Conservation (phyloP, 1,140 invertebrate genomes). For the Panagrolaimus sp. region DNA sequence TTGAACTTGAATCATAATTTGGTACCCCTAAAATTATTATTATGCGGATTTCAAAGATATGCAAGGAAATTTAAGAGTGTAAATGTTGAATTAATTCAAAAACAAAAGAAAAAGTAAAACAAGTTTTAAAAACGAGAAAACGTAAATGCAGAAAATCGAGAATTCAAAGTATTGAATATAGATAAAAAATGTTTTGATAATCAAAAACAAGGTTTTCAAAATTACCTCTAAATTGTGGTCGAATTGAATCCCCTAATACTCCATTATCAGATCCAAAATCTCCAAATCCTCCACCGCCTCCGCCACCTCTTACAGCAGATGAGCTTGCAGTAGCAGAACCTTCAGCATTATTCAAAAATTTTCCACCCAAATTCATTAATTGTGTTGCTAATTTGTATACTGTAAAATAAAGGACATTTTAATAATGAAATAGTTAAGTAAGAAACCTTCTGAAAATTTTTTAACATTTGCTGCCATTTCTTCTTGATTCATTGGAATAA, state of each 20-base stretch:
- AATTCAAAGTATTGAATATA: no score
- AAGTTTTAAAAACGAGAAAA: no score
- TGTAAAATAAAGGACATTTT: slow-evolving; percentile 12
- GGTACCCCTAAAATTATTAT: no score
- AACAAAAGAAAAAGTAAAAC: no score
- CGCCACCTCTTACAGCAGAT: background rate
- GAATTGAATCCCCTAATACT: slow-evolving; percentile 21
- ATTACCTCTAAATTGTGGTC: slow-evolving; percentile 16
- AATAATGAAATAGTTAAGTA: slow-evolving; percentile 6
- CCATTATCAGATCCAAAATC: slow-evolving; percentile 18
- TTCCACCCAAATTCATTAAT: slow-evolving; percentile 32
- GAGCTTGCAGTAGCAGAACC: background rate
- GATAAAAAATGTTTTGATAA: no score
- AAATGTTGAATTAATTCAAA: no score
- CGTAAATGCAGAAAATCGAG: no score
- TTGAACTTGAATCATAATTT: no score
- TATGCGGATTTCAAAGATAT: no score
- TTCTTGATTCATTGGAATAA: background rate
- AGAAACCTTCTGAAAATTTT: slow-evolving; percentile 17
- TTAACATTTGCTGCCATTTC: slow-evolving; percentile 17
- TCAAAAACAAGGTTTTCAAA: background rate
- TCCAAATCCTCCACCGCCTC: no score
- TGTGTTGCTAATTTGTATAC: slow-evolving; percentile 30
- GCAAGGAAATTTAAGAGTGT: no score
- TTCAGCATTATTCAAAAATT: slow-evolving; percentile 25